Evolutionary conservation across 2,888 invertebrate species (phyloP), one percentile per base, ranked within the genome.

Genomic region (Oxytorus armatus): DNA sequence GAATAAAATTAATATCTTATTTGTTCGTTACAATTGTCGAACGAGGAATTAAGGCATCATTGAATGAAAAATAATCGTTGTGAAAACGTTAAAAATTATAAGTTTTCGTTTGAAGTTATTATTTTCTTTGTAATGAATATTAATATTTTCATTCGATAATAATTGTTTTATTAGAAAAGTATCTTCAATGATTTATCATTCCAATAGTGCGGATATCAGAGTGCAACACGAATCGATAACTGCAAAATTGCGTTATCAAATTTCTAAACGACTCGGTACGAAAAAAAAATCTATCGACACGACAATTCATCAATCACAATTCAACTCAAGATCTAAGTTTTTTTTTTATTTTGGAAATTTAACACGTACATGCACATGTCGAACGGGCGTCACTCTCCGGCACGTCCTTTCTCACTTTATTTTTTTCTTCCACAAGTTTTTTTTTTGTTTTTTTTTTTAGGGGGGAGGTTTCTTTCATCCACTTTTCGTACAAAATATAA

Each of bases 401-500:
- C 25, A 25, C 75, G 39, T 42, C 33, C n/a, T 47, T 66, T 39
- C 14, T 18, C 11, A 61, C n/a, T 61, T 77, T 21, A 25, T 25
- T 42, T 53, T 55, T 75, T 49, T 23, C 47, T 47, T 36, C 25
- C 14, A 0, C 53, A 55, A n/a, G n/a, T n/a, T n/a, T n/a, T n/a
- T n/a, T n/a, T n/a, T n/a, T n/a, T n/a, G n/a, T n/a, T n/a, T n/a
- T n/a, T 63, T 14, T n/a, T n/a, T n/a, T n/a, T n/a, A n/a, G n/a
- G n/a, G n/a, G n/a, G n/a, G n/a, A n/a, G n/a, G n/a, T n/a, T n/a
- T 44, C 11, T 49, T 53, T 42, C 5, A 5, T 25, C 23, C 51
- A 42, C 49, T 83, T 83, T 85, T 84, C 86, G 87, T 87, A 87
- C 86, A 87, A 88, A 89, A 88, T 86, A 86, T 84, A 88, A 47